A percentile compares a stretch with the other conserved stretches of the same genome.
Evolutionary conservation across 1,140 invertebrate genomes (phyloP).

Genomic region (Pseudomyrmex cubaensis): DNA sequence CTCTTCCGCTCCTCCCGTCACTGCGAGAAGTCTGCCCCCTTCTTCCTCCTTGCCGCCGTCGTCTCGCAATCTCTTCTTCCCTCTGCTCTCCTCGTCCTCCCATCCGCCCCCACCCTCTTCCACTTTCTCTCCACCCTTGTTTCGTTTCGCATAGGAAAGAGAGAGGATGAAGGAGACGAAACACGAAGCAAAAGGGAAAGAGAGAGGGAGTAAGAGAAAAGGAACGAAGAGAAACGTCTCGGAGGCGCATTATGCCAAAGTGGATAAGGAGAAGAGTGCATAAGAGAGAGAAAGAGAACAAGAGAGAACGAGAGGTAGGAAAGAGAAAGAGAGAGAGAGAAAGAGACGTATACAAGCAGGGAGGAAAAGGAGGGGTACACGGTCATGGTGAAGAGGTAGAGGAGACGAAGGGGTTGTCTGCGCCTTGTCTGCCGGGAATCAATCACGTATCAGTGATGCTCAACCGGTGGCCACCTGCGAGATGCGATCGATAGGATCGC

Average conservation of each 20-base stretch:
- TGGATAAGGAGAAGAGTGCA: slow-evolving; percentile 44
- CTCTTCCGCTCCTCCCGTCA: slow-evolving; percentile 60
- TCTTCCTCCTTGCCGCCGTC: slow-evolving; percentile 61
- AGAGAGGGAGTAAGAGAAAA: slow-evolving; percentile 52
- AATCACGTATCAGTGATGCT: slow-evolving; percentile 80
- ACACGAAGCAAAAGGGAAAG: slow-evolving; percentile 49
- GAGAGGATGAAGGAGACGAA: slow-evolving; percentile 65
- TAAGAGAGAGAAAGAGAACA: slow-evolving; percentile 61
- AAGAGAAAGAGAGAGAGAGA: slow-evolving; percentile 42
- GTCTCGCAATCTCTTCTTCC: slow-evolving; percentile 49
- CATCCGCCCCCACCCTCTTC: slow-evolving; percentile 61
- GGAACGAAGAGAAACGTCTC: slow-evolving; percentile 46
- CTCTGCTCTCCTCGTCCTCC: slow-evolving; percentile 64
- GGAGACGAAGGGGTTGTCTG: slow-evolving; percentile 80
- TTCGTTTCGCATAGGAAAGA: slow-evolving; percentile 61
- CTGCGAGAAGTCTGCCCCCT: slow-evolving; percentile 62
- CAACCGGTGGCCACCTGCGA: slow-evolving; percentile 69
- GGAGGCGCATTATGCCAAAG: slow-evolving; percentile 51
- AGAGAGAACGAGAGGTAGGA: slow-evolving; percentile 58
- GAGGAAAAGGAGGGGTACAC: slow-evolving; percentile 62
- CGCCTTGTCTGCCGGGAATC: slow-evolving; percentile 82
- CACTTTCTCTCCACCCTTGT: slow-evolving; percentile 61
- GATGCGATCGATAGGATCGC: slow-evolving; percentile 52
- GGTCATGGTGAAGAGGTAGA: slow-evolving; percentile 42
- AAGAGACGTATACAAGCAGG: slow-evolving; percentile 65